Percentiles rank a stretch among this genome's conserved stretches.
Evolutionary conservation across 1,140 invertebrate species (phyloP).

Genomic region (Chionoecetes opilio): DNA sequence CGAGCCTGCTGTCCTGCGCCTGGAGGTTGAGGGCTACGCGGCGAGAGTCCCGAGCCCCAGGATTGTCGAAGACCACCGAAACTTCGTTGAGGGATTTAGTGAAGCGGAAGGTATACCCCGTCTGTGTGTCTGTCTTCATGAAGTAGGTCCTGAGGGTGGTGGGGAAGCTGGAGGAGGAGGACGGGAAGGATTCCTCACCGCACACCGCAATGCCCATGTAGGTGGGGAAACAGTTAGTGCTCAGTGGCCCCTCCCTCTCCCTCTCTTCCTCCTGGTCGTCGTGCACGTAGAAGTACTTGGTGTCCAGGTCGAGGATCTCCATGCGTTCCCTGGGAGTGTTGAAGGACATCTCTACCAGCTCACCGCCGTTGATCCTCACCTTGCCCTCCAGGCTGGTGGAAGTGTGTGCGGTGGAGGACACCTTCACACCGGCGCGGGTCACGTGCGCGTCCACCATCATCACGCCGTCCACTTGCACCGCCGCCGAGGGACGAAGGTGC

Average conservation of each 20-base stretch:
- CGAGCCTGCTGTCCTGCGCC: neutral
- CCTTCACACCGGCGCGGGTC: constrained; percentile 90
- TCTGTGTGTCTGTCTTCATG: constrained; percentile 71
- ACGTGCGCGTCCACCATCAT: constrained; percentile 91
- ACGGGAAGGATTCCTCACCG: constrained; percentile 35
- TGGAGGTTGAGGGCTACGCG: constrained; percentile 41
- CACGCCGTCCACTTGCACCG: constrained; percentile 88
- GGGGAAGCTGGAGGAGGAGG: constrained; percentile 50
- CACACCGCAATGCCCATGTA: constrained; percentile 41
- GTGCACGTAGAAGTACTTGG: constrained; percentile 67
- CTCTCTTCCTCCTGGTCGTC: constrained; percentile 42
- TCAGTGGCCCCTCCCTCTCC: neutral
- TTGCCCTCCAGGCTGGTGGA: constrained; percentile 90
- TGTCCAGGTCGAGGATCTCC: constrained; percentile 88
- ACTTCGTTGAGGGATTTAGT: constrained; percentile 25
- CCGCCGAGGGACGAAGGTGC: constrained; percentile 85
- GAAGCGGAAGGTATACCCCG: constrained; percentile 61
- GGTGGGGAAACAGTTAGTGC: neutral
- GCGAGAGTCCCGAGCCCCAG: constrained; percentile 47
- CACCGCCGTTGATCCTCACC: constrained; percentile 87
- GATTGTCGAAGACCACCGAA: constrained; percentile 52
- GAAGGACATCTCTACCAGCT: constrained; percentile 90
- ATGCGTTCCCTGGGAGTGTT: constrained; percentile 91
- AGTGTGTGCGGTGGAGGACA: constrained; percentile 89
- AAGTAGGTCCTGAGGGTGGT: constrained; percentile 31